These are phyloP conservation scores for Lymantria dispar DNA, from an alignment of 2,888 invertebrate species.

Conservation along the genomic window DNA sequence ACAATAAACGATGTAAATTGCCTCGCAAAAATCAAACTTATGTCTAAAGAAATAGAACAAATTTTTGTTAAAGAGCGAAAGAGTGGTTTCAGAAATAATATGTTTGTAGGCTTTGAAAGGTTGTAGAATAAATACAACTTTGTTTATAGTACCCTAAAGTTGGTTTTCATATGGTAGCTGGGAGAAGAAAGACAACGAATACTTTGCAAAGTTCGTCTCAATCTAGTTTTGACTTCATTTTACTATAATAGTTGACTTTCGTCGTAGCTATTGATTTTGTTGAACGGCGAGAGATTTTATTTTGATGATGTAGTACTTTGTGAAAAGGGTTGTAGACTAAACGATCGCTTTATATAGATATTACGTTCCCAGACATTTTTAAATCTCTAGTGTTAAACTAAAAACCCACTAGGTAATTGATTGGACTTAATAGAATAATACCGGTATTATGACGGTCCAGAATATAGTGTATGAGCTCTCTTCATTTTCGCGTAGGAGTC, in stretches of 20 bases:
- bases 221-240: background rate
- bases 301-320: too few species aligned
- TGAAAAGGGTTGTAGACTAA: too few species aligned
- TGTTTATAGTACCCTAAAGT: background rate
- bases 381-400: too few species aligned
- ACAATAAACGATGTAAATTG: background rate
- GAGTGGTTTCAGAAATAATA: background rate
- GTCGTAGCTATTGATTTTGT: background rate
- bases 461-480: too few species aligned
- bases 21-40: background rate
- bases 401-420: too few species aligned
- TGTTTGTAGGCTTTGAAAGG: background rate
- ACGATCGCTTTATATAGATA: too few species aligned
- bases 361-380: too few species aligned
- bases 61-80: background rate
- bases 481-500: too few species aligned
- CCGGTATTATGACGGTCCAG: too few species aligned
- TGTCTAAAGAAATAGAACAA: background rate
- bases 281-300: background rate
- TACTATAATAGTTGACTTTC: background rate
- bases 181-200: background rate
- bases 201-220: background rate
- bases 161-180: background rate
- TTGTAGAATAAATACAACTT: background rate
- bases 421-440: too few species aligned